Percentiles rank a stretch among this genome's conserved stretches.
These are phyloP conservation scores for Hypercompe scribonia DNA, from an alignment of 2,888 invertebrate species.

Conservation along the genomic window DNA sequence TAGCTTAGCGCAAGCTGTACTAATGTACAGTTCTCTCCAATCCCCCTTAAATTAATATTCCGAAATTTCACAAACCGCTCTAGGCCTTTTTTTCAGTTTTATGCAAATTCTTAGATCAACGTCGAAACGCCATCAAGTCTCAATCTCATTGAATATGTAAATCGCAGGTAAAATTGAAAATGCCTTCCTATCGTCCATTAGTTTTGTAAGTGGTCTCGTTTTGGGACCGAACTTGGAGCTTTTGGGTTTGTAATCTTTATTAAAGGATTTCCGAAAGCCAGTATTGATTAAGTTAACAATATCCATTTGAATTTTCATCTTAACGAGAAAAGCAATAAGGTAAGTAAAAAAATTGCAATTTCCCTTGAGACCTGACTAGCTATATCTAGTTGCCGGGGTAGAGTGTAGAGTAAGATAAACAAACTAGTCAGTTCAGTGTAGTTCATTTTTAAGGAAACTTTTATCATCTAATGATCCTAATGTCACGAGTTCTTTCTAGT, in stretches of 20 bases:
- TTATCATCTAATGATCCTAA: too few relatives aligned
- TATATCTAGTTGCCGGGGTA: not conserved
- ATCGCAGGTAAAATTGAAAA: constrained; percentile 79
- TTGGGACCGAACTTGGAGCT: constrained; percentile 38
- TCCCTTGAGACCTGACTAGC: constrained; percentile 10
- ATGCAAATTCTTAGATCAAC: constrained; percentile 66
- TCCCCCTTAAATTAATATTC: constrained; percentile 43
- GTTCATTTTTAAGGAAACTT: not conserved
- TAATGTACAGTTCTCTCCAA: constrained; percentile 1
- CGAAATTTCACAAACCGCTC: constrained; percentile 26
- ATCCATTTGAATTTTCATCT: constrained; percentile 48
- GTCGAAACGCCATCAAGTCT: constrained; percentile 61
- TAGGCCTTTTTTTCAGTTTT: constrained; percentile 47
- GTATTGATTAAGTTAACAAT: constrained; percentile 50
- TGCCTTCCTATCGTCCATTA: constrained; percentile 64
- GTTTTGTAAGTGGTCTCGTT: constrained; percentile 50
- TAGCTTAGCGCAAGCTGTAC: not conserved
- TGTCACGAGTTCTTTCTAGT: too few relatives aligned
- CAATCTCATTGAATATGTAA: constrained; percentile 76
- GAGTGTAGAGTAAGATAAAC: constrained; percentile 3
- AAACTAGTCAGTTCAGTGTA: constrained; percentile 1
- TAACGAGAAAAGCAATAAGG: constrained; percentile 40
- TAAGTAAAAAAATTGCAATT: constrained; percentile 20
- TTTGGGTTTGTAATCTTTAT: constrained; percentile 49
- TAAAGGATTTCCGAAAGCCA: constrained; percentile 43